A percentile compares a stretch with the other conserved stretches of the same genome.
phyloP scores from a whole-genome alignment of 2,113 vertebrate species.

The Platycercus adscitus region DNA sequence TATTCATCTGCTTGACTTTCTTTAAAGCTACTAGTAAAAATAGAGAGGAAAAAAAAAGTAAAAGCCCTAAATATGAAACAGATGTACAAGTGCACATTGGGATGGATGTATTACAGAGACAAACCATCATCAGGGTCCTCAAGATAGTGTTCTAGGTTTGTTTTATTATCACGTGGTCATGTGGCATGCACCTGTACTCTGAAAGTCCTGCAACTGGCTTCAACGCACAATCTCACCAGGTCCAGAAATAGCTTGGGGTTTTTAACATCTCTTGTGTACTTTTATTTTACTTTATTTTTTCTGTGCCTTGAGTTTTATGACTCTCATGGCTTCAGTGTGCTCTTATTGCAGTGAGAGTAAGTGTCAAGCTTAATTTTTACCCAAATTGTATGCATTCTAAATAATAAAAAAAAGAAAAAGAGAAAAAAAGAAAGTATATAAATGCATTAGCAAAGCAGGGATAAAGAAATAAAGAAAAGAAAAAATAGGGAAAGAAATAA shows the following conservation, averaged over 20 bases:
- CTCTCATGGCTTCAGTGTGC: conserved; percentile 26
- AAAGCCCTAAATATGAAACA: conserved; percentile 50
- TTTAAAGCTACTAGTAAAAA: conserved; percentile 66
- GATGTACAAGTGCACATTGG: conserved; percentile 50
- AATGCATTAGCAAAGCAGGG: neutral
- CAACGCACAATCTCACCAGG: neutral
- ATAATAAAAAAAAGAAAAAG: neutral
- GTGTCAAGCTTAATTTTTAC: neutral
- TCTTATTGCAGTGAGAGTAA: neutral
- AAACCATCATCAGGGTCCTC: conserved; percentile 49
- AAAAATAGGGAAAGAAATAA: neutral
- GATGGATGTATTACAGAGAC: conserved; percentile 61
- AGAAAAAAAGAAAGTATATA: rapidly evolving
- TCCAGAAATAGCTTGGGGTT: conserved; percentile 44
- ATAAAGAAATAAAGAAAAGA: neutral
- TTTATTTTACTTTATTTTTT: neutral
- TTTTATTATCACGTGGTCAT: conserved; percentile 72
- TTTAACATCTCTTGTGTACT: conserved; percentile 44
- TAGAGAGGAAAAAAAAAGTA: neutral
- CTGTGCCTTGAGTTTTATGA: conserved; percentile 40
- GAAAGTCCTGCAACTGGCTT: conserved; percentile 48
- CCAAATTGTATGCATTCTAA: neutral
- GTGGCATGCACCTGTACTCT: conserved; percentile 71
- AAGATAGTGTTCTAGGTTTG: conserved; percentile 47
- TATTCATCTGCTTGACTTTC: conserved; percentile 60